Evolutionary conservation across 2,888 invertebrate genomes (phyloP).

Genomic region (Nomada ferruginata): DNA sequence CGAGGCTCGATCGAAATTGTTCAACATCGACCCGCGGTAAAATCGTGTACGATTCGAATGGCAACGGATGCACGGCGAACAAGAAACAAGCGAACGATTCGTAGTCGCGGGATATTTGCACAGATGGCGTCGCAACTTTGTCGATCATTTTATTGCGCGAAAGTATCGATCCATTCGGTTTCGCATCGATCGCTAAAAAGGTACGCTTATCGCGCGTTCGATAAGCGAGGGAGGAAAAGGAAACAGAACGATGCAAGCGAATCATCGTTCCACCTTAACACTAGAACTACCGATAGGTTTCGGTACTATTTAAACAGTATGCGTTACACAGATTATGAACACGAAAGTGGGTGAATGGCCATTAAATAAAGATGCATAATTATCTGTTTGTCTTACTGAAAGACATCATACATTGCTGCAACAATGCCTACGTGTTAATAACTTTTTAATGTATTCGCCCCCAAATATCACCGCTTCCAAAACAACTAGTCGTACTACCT

Average conservation of each 20-base stretch:
- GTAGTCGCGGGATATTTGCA: conserved; percentile 15
- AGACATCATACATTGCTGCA: no score
- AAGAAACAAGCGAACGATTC: neutral
- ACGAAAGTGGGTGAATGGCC: no score
- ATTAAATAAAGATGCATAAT: no score
- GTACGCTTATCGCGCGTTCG: neutral
- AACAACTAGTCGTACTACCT: no score
- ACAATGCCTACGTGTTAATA: no score
- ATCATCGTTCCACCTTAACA: neutral
- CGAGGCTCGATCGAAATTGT: conserved; percentile 4
- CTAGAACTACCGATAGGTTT: no score
- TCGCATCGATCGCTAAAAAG: neutral
- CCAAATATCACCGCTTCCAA: no score
- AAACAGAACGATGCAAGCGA: neutral
- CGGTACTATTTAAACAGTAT: no score
- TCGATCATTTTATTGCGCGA: conserved; percentile 28
- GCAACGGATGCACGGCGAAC: conserved; percentile 17
- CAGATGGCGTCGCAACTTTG: conserved; percentile 39
- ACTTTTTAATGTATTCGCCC: no score
- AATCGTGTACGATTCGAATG: conserved; percentile 13
- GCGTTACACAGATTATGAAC: no score
- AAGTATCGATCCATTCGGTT: conserved; percentile 24
- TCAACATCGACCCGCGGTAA: conserved; percentile 1
- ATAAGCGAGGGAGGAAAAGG: neutral
- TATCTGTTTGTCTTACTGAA: no score